Percentiles rank a stretch among this genome's conserved stretches.
Evolutionary conservation across 2,888 invertebrate species (phyloP).

Genomic region (Rhabditoides inermis): DNA sequence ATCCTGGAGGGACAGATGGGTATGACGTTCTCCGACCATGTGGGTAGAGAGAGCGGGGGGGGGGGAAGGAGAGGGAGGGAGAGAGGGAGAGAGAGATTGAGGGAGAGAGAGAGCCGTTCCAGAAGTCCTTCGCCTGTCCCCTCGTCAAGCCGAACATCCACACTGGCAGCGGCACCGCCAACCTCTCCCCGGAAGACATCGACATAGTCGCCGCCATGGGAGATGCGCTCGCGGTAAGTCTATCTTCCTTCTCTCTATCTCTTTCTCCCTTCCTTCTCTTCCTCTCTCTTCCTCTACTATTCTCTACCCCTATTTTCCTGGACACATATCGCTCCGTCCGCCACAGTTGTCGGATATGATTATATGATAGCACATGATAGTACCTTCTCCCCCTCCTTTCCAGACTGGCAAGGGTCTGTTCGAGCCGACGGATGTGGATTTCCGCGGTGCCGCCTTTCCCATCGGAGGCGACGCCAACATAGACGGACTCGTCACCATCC

Average conservation of each 20-base stretch:
- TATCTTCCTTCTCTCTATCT: background rate
- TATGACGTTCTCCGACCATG: background rate
- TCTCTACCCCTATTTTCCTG: too few relatives aligned
- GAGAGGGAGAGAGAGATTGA: slow-evolving; percentile 5
- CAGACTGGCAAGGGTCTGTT: slow-evolving; percentile 46
- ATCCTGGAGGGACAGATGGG: background rate
- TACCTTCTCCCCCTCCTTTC: too few relatives aligned
- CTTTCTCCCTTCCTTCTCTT: background rate
- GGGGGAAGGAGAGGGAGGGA: slow-evolving; percentile 3
- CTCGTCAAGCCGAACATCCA: slow-evolving; percentile 21
- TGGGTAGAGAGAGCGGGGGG: background rate
- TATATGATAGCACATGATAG: too few relatives aligned
- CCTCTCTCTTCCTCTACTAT: too few relatives aligned
- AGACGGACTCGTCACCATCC: slow-evolving; percentile 47
- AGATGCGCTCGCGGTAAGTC: slow-evolving; percentile 21
- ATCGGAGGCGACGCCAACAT: slow-evolving; percentile 49
- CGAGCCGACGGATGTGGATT: slow-evolving; percentile 41
- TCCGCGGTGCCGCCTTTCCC: slow-evolving; percentile 47
- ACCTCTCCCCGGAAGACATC: slow-evolving; percentile 28
- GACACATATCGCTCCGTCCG: too few relatives aligned
- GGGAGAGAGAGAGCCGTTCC: slow-evolving; percentile 12
- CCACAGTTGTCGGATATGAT: too few relatives aligned
- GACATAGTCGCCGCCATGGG: slow-evolving; percentile 28
- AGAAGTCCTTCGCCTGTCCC: slow-evolving; percentile 21
- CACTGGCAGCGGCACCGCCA: slow-evolving; percentile 18